Evolutionary conservation across 1,140 invertebrate species (phyloP), one percentile per base, ranked within the genome.

Genomic region (Drosophila bipectinata): DNA sequence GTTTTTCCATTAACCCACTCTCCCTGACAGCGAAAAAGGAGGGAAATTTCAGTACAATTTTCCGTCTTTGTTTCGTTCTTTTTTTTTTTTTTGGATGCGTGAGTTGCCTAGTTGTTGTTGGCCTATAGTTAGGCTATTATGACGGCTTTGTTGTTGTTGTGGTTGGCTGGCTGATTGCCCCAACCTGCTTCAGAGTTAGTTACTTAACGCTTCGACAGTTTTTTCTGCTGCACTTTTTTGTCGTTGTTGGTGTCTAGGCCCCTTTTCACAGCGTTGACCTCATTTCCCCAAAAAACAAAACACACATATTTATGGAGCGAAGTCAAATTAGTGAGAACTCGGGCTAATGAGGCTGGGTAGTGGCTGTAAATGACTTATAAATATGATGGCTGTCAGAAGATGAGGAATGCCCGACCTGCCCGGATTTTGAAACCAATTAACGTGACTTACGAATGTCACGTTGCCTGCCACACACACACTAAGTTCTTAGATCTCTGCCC

Each of bases 141-240:
- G n/a, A 18, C 15, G 14, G 14, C 3, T 9, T 24, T 24, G 53
- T 12, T 52, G 48, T 49, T 63, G 54, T 54, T 59, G 62, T 72
- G 72, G 73, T 76, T 76, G 73, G 74, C 52, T 79, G 77, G 28
- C 53, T 80, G 81, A 60, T 83, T 85, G 67, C 77, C 76, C 45
- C 80, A 63, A 61, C 72, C 49, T 76, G 56, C 53, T 52, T 28
- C 21, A 37, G 44, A 74, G 71, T 48, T 58, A 56, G 72, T 67
- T 60, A 79, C 82, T 85, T 87, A 78, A 87, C 82, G 82, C 82
- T 82, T 82, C 82, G 82, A 67, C 82, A 87, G 69, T 85, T 79
- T 79, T 62, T 56, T 64, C 26, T 63, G 4, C 8, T 18, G 28
- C 60, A 57, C 48, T 54, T 68, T 62, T 62, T 28, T 18, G 52